Base-by-base conservation (phyloP, 2,797 vertebrate genomes). In the Caiman crocodilus region DNA sequence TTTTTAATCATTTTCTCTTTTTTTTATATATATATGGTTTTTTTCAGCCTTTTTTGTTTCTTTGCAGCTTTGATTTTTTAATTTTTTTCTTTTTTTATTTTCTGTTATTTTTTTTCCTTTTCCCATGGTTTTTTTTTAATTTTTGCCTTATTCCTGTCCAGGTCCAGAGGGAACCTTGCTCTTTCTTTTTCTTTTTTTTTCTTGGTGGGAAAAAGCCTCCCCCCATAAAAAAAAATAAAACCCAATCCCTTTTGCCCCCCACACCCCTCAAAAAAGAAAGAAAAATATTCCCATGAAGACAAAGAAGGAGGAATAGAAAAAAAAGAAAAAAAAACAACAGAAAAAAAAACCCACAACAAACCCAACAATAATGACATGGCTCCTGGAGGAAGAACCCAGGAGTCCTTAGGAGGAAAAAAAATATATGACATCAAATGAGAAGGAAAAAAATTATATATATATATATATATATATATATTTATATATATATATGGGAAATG, bases 1-100 rank as follows among this genome's bases (percentile, higher is more conserved):
- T 97, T 96, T 95, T 97, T 97, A 97, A 97, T 96, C 98, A 98
- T 98, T 98, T 98, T 98, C 97, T 96, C 88, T 91, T 89, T 90
- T 90, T 94, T 94, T 35, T 35, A 35, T 35, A 35, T 35, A 35
- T 86, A 89, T 95, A 93, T 87, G 84, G 96, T 97, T 93, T 90
- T 90, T 96, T 94, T 96, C 94, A 95, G 95, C 94, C 92, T 96
- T 95, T 94, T 94, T 90, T 88, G 96, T 96, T 96, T 90, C 56
- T 89, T 82, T 91, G 93, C 76, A 78, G 88, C 61, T 32, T 88
- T 65, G 89, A 83, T 59, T 35, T 79, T 83, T 82, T 67, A 20
- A 90, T 20, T 64, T 75, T 78, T 79, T 78, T 57, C 23, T 71
- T 35, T 71, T 71, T 71, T n/a, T n/a, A 67, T 42, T 42, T 32